Evolutionary conservation across 1,140 invertebrate species (phyloP), one percentile per base, ranked within the genome.

Genomic region (Drosophila repleta): DNA sequence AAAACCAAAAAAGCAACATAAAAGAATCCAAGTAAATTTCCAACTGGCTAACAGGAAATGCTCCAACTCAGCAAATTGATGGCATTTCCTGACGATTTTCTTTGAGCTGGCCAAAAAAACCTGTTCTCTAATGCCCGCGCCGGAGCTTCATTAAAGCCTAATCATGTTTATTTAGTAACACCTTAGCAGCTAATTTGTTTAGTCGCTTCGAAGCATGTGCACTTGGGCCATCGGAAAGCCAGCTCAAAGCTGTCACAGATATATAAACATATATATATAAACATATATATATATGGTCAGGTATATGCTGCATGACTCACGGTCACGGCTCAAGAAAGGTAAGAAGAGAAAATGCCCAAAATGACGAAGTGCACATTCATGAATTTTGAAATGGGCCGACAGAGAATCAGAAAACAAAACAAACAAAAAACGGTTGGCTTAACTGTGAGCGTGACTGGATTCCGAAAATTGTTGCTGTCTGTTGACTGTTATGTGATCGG

Each of bases 281-380:
- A 20, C 4, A 2, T 43, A 26, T 11, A 39, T 5, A 43, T 8
- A 37, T 61, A 29, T 37, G 20, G 32, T 8, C 18, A 51, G 11
- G 18, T 43, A 52, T 48, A 32, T 45, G 55, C 35, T 13, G 35
- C 70, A 72, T 73, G 70, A 68, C 17, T 68, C 70, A 68, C 32
- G 53, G 70, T 61, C 64, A 61, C 70, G 64, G 64, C 64, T 68
- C 8, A 55, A 73, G 70, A 73, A 73, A 73, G 70, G 65, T 73
- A 68, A 17, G 39, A n/a, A 71, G 63, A 72, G 76, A 85, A 75
- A 85, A 81, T 63, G 52, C 60, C 74, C 77, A 62, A 87, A 71
- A 83, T 88, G 73, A 88, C 67, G 88, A 79, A 88, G 66, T 87
- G 82, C 83, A 79, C 72, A 79, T 87, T 88, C 83, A 87, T 83